Evolutionary conservation across 1,140 invertebrate genomes (phyloP).

Genomic region (Coenobita brevimanus): DNA sequence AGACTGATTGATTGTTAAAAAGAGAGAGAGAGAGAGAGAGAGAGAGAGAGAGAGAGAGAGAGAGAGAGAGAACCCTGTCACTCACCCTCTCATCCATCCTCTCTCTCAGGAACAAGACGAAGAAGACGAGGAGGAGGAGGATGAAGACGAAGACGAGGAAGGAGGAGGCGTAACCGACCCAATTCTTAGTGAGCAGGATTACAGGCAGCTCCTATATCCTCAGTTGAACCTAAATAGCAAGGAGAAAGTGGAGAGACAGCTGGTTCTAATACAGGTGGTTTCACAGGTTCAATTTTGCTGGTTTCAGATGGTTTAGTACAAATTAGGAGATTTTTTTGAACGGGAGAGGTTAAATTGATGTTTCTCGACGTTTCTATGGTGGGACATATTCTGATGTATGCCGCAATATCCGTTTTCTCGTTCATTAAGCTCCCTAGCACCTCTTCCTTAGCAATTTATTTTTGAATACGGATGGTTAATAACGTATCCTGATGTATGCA

Average conservation of each 20-base stretch:
- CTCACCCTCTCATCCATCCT: too few relatives aligned
- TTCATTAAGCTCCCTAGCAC: too few relatives aligned
- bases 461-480: too few relatives aligned
- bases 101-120: background rate
- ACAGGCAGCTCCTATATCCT: conserved; percentile 41
- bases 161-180: background rate
- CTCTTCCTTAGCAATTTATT: too few relatives aligned
- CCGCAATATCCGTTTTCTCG: too few relatives aligned
- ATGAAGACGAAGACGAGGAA: background rate
- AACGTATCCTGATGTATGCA: too few relatives aligned
- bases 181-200: conserved; percentile 1
- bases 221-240: conserved; percentile 37
- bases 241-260: conserved; percentile 37
- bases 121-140: background rate
- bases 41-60: background rate
- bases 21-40: background rate
- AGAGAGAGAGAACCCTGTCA: background rate
- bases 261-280: conserved; percentile 44
- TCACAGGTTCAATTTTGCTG: too few relatives aligned
- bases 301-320: too few relatives aligned
- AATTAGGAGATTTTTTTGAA: too few relatives aligned
- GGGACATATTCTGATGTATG: too few relatives aligned
- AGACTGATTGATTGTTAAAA: background rate
- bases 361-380: too few relatives aligned
- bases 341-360: too few relatives aligned